A percentile compares a stretch with the other conserved stretches of the same genome.
phyloP scores from a whole-genome alignment of 2,888 invertebrate species.

The Spialia ferax region DNA sequence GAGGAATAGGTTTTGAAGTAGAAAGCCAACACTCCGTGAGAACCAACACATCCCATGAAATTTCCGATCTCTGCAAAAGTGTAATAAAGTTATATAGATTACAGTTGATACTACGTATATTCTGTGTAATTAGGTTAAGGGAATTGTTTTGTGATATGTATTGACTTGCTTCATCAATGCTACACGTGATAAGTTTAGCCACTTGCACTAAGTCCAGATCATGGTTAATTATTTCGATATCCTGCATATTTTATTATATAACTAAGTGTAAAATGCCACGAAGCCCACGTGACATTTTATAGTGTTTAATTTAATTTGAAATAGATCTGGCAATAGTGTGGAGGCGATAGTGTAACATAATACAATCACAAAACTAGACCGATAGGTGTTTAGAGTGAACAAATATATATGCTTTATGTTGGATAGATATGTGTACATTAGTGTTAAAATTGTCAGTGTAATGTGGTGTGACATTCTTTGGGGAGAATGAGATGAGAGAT shows the following conservation, averaged over 20 bases:
- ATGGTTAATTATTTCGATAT: background rate
- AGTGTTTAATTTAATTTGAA: too few relatives aligned
- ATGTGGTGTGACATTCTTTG: too few relatives aligned
- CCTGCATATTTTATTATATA: background rate
- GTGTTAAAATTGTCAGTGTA: too few relatives aligned
- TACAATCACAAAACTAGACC: too few relatives aligned
- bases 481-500: too few relatives aligned
- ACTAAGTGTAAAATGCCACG: too few relatives aligned
- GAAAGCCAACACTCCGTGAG: background rate
- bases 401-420: too few relatives aligned
- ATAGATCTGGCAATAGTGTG: too few relatives aligned
- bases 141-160: background rate
- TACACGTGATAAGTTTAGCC: background rate
- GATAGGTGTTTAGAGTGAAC: too few relatives aligned
- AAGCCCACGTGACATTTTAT: too few relatives aligned
- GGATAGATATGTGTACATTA: too few relatives aligned
- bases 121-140: background rate
- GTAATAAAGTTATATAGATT: slow-evolving; percentile 6
- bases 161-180: background rate
- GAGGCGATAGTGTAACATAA: too few relatives aligned
- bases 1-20: background rate
- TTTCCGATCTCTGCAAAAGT: background rate
- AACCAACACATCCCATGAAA: background rate
- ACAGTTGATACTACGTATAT: background rate
- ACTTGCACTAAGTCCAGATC: background rate